Base-by-base conservation (phyloP, 2,888 invertebrate species). In the Eubasilissa splendida region DNA sequence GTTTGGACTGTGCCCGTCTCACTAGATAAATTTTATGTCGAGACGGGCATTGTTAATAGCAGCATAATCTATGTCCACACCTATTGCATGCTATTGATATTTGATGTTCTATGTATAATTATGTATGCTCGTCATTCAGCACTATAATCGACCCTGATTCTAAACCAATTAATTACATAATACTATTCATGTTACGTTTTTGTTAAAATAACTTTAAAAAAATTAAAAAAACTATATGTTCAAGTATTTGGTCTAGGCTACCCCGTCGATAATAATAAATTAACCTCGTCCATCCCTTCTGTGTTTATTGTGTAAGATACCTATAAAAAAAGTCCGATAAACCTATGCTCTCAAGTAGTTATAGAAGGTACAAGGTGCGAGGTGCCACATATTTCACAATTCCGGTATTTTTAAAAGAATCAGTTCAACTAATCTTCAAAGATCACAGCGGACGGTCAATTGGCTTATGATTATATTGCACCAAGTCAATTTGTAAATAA, bases 341-440 rank as follows among this genome's bases (percentile, higher is more conserved):
- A 65, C 12, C 4, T 42, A 33, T 12, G 33, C 65, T 33, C 42
- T 42, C 42, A 42, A 42, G 42, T 42, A 42, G 42, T 42, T 42
- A 1, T 42, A 42, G 42, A 7, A 42, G 42, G 42, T 42, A 42
- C 42, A 42, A 42, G 42, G 42, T 42, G 42, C 42, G 42, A 56
- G 71, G 71, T 71, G 71, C 71, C 71, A 71, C 71, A 71, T 70
- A 71, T 71, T 71, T 71, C 71, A 71, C 56, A 11, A 54, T 71
- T 71, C 71, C 12, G 56, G 71, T 56, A 71, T 71, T 71, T 54
- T 56, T 71, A 56, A n/a, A n/a, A 71, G 56, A 33, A 71, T 71
- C 71, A 33, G 71, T 54, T 33, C 71, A 53, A 56, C 65, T 12
- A 22, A 65, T 65, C 65, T 65, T 65, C 65, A 9, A 22, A 65